Evolutionary conservation across 2,797 vertebrate species (phyloP).

Genomic region (Enteromius thamalakanensis): DNA sequence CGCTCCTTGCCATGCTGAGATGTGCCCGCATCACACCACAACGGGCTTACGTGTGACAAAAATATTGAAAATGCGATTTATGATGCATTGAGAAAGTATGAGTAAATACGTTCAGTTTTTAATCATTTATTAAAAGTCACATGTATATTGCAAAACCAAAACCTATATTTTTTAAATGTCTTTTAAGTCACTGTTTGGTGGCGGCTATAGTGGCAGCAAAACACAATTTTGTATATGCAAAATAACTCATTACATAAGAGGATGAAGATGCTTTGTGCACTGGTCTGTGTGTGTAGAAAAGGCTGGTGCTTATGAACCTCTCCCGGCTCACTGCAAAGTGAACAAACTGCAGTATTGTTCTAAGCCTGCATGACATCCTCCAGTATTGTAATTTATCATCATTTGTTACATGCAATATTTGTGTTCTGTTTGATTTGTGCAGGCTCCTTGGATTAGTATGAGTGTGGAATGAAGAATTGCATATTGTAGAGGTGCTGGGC

Average conservation of each 20-base stretch:
- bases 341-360: constrained; percentile 7
- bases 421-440: constrained; percentile 16
- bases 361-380: background rate
- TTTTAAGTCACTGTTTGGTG: background rate
- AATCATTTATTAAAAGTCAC: background rate
- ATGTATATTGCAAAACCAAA: background rate
- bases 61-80: background rate
- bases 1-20: too few relatives aligned
- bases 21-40: too few relatives aligned
- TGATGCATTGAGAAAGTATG: background rate
- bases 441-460: constrained; percentile 4
- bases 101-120: background rate
- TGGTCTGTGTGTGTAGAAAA: background rate
- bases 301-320: background rate
- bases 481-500: background rate
- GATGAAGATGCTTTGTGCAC: background rate
- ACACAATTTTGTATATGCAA: background rate
- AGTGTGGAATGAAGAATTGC: background rate
- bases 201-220: background rate
- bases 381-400: constrained; percentile 14
- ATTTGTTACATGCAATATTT: constrained; percentile 14
- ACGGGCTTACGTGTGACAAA: background rate
- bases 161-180: too few relatives aligned
- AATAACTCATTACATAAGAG: background rate
- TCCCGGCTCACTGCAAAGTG: background rate